A percentile compares a stretch with the other conserved stretches of the same genome.
These are phyloP conservation scores for Hylaea fasciaria DNA, from an alignment of 2,888 invertebrate species.

Conservation along the genomic window DNA sequence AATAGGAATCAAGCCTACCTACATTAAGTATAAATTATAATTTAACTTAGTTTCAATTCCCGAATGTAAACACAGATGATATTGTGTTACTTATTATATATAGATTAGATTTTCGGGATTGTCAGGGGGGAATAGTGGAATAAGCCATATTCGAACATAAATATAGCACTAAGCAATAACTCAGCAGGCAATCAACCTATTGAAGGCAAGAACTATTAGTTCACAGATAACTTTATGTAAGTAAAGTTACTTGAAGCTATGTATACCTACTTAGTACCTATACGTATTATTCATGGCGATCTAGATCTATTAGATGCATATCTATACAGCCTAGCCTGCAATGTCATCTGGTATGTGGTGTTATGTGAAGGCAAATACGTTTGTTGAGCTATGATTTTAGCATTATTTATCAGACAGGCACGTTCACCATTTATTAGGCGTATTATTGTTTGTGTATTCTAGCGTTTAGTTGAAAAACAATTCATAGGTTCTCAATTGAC, in stretches of 20 bases:
- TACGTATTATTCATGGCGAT: slow-evolving; percentile 31
- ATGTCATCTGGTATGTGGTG: slow-evolving; percentile 22
- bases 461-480: slow-evolving; percentile 2
- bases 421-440: slow-evolving; percentile 10
- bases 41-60: too few species aligned
- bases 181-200: background rate
- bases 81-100: too few species aligned
- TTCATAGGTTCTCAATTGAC: background rate
- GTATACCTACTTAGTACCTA: too few species aligned
- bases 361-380: slow-evolving; percentile 7
- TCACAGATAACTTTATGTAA: background rate
- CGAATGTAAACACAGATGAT: too few species aligned
- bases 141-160: too few species aligned
- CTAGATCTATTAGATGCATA: slow-evolving; percentile 37
- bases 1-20: too few species aligned
- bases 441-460: background rate
- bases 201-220: background rate
- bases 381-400: slow-evolving; percentile 5
- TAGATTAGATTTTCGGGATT: too few species aligned
- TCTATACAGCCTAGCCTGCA: slow-evolving; percentile 22
- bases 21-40: too few species aligned
- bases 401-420: slow-evolving; percentile 9
- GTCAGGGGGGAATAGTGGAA: too few species aligned
- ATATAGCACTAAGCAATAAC: too few species aligned
- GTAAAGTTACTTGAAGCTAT: background rate